A percentile compares a stretch with the other conserved stretches of the same genome.
Evolutionary conservation across 2,113 vertebrate genomes (phyloP).

Genomic region (Nicator chloris): DNA sequence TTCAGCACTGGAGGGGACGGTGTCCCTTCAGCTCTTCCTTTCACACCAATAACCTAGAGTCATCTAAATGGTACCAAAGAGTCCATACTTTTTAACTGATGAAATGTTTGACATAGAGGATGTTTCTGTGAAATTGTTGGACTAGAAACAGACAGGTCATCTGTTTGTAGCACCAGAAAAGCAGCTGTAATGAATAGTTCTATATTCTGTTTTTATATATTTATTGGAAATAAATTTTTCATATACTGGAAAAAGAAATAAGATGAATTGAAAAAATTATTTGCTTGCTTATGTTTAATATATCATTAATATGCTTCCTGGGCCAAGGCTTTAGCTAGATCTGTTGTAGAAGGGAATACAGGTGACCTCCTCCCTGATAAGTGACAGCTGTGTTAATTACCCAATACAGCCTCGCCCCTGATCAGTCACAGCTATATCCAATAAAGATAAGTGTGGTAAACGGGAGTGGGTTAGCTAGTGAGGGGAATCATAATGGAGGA

Average conservation of each 20-base stretch:
- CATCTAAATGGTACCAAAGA: background rate
- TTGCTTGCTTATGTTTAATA: background rate
- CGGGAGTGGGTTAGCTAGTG: background rate
- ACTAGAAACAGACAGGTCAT: rapidly evolving
- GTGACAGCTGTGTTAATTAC: background rate
- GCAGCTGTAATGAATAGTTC: background rate
- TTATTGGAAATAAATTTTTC: background rate
- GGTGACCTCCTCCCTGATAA: background rate
- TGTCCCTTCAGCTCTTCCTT: background rate
- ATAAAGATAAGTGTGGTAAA: background rate
- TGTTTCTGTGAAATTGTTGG: background rate
- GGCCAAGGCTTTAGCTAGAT: background rate
- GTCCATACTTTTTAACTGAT: background rate
- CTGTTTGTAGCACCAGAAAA: background rate
- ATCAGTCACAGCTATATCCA: background rate
- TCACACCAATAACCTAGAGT: background rate
- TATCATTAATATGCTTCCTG: background rate
- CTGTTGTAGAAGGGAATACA: background rate
- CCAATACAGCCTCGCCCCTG: background rate
- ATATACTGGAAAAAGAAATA: background rate
- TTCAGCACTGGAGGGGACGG: background rate
- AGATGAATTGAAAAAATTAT: background rate
- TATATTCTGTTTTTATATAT: background rate
- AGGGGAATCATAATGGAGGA: background rate
- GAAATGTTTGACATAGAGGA: background rate